Evolutionary conservation across 2,113 vertebrate species (phyloP).

Genomic region (Raja brachyura): DNA sequence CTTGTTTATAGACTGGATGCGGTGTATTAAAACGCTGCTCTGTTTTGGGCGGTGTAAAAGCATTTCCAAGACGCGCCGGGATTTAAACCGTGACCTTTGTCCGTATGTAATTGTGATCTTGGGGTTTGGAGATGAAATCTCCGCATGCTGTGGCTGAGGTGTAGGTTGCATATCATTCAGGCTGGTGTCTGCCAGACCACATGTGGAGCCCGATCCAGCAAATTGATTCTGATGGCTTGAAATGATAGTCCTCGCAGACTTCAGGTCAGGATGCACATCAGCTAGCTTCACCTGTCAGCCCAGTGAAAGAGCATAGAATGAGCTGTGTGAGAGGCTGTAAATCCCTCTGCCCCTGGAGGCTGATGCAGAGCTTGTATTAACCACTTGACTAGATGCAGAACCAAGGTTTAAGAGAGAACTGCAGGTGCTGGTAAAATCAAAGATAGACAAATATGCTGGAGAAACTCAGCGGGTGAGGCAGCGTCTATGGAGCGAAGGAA

Average conservation of each 20-base stretch:
- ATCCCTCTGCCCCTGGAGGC: not conserved
- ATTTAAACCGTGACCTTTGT: not conserved
- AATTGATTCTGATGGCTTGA: slow-evolving; percentile 41
- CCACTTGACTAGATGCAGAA: not conserved
- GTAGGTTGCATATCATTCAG: slow-evolving; percentile 39
- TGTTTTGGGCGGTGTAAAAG: not conserved
- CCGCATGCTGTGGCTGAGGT: slow-evolving; percentile 39
- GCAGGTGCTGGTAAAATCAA: too few species aligned
- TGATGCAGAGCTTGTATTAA: not conserved
- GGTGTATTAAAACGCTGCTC: not conserved
- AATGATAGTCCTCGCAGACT: slow-evolving; percentile 39
- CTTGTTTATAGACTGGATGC: not conserved
- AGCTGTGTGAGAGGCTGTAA: not conserved
- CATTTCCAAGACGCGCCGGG: not conserved
- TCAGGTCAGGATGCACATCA: slow-evolving; percentile 38
- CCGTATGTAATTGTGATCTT: slow-evolving; percentile 42
- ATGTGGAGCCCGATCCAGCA: slow-evolving; percentile 41
- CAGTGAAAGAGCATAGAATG: not conserved
- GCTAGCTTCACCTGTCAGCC: not conserved
- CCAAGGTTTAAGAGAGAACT: too few species aligned
- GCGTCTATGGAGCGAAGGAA: too few species aligned
- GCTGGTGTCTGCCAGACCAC: slow-evolving; percentile 44
- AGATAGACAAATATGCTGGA: too few species aligned
- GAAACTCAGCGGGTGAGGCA: too few species aligned
- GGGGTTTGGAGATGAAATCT: slow-evolving; percentile 41